Base-by-base conservation (phyloP, 2,113 vertebrate species). In the Microcebus jonahi region DNA sequence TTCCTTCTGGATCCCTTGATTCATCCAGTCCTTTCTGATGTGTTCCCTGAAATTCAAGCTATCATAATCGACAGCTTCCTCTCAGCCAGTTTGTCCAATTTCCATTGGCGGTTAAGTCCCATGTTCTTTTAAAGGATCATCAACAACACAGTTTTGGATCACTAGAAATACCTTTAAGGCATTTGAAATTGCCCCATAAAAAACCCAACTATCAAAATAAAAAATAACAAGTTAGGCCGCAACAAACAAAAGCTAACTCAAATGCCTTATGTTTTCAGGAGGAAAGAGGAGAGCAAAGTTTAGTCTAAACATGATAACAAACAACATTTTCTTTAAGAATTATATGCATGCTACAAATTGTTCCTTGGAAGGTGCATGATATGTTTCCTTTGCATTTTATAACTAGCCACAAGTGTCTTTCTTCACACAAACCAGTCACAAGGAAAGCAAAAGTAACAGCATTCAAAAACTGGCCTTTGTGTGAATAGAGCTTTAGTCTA, bases 401-500 rank as follows among this genome's bases (percentile, higher is more conserved):
- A 63, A 92, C 27, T 79, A 57, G 9, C 63, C 13, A 15, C 13
- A 88, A 7, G 34, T 61, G 85, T 85, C 42, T 73, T 79, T 95
- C 34, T 89, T 36, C 17, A 73, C 25, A 63, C 34, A 80, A 59
- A 87, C 71, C 14, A 81, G 27, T 53, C 55, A 89, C 53, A 8
- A 12, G 53, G 39, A 95, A 95, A 93, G 45, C 59, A 97, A 95
- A 95, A 83, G 9, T 68, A 80, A 80, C 71, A 77, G 36, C 73
- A 95, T 85, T 92, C 61, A 61, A 96, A 61, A 96, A 94, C 63
- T 61, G 85, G 86, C n/a, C 34, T 97, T 81, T 87, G 39, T 86
- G 57, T 91, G 91, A 67, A 82, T n/a, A 92, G 67, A 82, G 88
- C 31, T 75, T 88, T 39, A 39, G 31, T 92, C 53, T 84, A 89